These are phyloP conservation scores for Ophiothrix spiculata DNA, from an alignment of 35 echinoderm and acorn worm genomes.

Conservation along the genomic window DNA sequence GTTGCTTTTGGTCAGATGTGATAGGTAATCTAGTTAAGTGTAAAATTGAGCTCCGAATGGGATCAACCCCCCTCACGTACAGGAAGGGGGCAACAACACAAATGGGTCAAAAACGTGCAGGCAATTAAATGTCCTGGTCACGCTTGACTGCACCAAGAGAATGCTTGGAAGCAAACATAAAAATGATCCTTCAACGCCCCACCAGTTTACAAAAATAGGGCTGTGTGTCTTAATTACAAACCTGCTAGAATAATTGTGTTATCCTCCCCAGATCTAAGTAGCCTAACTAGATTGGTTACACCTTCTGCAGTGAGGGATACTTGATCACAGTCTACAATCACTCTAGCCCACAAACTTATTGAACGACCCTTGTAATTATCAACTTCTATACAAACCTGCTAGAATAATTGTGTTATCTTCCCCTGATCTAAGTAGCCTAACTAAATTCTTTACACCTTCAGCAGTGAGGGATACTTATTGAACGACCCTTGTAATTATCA, in stretches of 20 bases:
- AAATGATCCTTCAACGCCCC: too few relatives aligned
- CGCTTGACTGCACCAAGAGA: too few relatives aligned
- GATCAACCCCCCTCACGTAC: too few relatives aligned
- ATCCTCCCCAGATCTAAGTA: constrained; percentile 63
- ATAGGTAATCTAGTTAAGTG: too few relatives aligned
- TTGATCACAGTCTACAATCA: constrained; percentile 95
- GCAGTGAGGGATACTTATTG: constrained; percentile 4
- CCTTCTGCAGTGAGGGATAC: constrained; percentile 49
- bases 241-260: constrained; percentile 88
- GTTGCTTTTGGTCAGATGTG: too few relatives aligned
- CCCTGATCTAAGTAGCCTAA: constrained; percentile 64
- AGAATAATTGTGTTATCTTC: constrained; percentile 80
- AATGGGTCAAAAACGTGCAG: too few relatives aligned
- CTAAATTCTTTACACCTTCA: constrained; percentile 80
- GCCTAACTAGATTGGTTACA: constrained; percentile 72
- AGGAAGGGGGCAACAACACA: too few relatives aligned
- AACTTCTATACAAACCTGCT: constrained; percentile 44
- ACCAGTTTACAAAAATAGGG: too few relatives aligned
- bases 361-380: neutral
- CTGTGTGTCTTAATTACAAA: constrained; percentile 10
- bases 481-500: neutral
- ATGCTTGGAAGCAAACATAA: too few relatives aligned
- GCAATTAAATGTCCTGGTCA: too few relatives aligned
- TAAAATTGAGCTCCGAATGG: too few relatives aligned
- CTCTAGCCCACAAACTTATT: constrained; percentile 61